phyloP scores from a whole-genome alignment of 1,140 invertebrate species.

The Metopolophium dirhodum region DNA sequence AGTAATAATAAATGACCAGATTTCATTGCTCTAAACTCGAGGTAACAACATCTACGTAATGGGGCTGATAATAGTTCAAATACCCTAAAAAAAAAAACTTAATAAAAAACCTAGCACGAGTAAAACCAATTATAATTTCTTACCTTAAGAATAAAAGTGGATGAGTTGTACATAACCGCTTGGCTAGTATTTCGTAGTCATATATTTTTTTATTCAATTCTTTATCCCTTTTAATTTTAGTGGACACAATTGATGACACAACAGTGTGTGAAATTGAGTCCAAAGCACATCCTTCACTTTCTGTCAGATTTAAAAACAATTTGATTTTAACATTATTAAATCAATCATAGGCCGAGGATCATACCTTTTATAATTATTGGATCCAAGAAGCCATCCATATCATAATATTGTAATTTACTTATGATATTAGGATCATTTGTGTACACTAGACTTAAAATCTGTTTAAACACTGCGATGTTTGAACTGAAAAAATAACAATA shows the following conservation, averaged over 20 bases:
- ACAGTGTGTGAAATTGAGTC: constrained; percentile 83
- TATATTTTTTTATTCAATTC: constrained; percentile 74
- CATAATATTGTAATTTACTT: constrained; percentile 48
- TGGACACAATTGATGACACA: constrained; percentile 72
- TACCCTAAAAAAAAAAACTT: constrained; percentile 75
- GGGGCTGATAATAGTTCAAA: constrained; percentile 53
- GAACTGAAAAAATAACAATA: constrained; percentile 56
- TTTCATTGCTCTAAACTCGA: constrained; percentile 53
- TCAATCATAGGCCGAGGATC: neutral
- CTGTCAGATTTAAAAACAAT: constrained; percentile 29
- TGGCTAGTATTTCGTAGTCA: constrained; percentile 78
- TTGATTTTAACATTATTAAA: neutral
- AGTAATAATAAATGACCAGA: constrained; percentile 43
- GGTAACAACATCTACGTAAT: constrained; percentile 55
- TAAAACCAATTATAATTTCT: constrained; percentile 22
- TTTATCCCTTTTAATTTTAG: constrained; percentile 71
- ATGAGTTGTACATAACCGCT: constrained; percentile 85
- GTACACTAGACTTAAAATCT: constrained; percentile 49
- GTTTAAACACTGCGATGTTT: constrained; percentile 47
- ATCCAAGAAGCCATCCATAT: constrained; percentile 49
- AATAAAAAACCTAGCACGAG: constrained; percentile 67
- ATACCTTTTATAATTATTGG: constrained; percentile 53
- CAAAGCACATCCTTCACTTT: constrained; percentile 66
- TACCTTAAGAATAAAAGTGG: constrained; percentile 78
- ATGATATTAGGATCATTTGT: constrained; percentile 53